A percentile compares a stretch with the other conserved stretches of the same genome.
Evolutionary conservation across 2,797 vertebrate genomes (phyloP).

Genomic region (Sebastes taczanowskii): DNA sequence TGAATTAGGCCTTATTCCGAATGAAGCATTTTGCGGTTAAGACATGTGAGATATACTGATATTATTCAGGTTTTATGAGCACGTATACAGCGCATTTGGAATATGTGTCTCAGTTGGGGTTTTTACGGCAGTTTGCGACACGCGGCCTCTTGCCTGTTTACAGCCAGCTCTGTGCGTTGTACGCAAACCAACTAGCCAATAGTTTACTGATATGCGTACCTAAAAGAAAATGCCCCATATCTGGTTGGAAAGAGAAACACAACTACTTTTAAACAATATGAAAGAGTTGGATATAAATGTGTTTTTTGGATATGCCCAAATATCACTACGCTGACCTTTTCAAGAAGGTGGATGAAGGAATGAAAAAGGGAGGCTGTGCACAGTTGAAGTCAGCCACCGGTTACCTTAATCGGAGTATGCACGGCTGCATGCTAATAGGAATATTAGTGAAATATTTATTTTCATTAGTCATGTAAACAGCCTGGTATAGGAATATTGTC

Average conservation of each 20-base stretch:
- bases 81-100: neutral
- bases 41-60: neutral
- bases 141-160: neutral
- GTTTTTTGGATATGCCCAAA: no score
- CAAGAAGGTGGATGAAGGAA: neutral
- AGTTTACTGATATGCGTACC: neutral
- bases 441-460: neutral
- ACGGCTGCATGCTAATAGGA: neutral
- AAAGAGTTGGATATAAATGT: neutral
- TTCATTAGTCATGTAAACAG: neutral
- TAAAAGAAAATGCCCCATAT: neutral
- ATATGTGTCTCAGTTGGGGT: neutral
- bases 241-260: neutral
- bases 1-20: neutral
- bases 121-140: neutral
- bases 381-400: neutral
- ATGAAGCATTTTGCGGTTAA: neutral
- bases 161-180: neutral
- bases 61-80: neutral
- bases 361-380: no score
- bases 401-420: neutral
- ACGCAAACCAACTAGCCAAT: no score
- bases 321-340: no score
- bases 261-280: rapidly evolving
- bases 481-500: neutral